These are phyloP conservation scores for Melinaea menophilus DNA, from an alignment of 2,888 invertebrate species.

Conservation along the genomic window DNA sequence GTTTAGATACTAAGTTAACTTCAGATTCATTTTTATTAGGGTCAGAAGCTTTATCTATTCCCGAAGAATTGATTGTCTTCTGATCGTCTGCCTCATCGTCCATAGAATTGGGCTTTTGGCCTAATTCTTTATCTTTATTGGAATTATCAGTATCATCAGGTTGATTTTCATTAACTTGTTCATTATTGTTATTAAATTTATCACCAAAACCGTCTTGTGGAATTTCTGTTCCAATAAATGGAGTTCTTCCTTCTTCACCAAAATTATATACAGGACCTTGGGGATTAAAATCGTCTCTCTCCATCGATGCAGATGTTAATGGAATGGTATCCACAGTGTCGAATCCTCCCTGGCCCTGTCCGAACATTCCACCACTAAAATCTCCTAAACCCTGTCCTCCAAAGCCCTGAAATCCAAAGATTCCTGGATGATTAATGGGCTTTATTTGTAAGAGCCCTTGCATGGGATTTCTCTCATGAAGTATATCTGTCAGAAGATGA, in stretches of 20 bases:
- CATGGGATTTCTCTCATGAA: neutral
- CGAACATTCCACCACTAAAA: neutral
- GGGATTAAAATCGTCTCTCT: neutral
- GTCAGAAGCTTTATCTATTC: neutral
- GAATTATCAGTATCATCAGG: neutral
- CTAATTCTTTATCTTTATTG: neutral
- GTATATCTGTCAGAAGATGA: neutral
- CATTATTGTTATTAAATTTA: neutral
- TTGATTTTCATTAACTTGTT: neutral
- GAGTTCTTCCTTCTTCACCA: neutral
- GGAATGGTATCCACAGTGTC: neutral
- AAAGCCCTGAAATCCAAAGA: neutral
- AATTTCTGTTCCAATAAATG: no score
- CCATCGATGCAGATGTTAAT: neutral
- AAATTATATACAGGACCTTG: neutral
- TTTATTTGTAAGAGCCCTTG: slow-evolving; percentile 1
- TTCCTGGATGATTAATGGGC: neutral
- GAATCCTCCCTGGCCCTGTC: neutral
- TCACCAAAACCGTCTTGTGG: neutral
- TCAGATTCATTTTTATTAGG: neutral
- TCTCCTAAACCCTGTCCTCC: slow-evolving; percentile 1
- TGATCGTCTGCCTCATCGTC: neutral
- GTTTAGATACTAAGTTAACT: neutral
- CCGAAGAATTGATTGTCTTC: neutral
- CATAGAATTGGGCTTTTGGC: neutral